Base-by-base conservation (phyloP, 2,888 invertebrate genomes). In the Saturnia pavonia region DNA sequence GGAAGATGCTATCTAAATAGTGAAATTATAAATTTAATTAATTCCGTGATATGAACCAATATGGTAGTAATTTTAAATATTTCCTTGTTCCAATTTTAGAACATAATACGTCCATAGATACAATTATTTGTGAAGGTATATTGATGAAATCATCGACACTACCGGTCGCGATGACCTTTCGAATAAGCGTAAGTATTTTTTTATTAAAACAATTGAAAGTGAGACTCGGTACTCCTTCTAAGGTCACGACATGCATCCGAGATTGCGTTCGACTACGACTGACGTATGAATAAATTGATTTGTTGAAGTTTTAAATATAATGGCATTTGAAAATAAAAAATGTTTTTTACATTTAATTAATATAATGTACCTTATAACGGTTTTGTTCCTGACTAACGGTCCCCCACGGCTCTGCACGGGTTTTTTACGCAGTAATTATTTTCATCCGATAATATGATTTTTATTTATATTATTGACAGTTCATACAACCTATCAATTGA, bases 181-280 rank as follows among this genome's bases (percentile, higher is more conserved):
- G 82, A 83, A 84, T 82, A 79, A 60, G 27, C 57, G 81, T 79
- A 84, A 79, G 79, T 81, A 79, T 79, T 77, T 77, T 85, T 86
- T 85, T 83, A 84, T 81, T 88, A 88, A 91, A 91, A 91, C 91
- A 91, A 91, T 91, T 89, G 91, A 90, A 90, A 91, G 91, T 86
- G 84, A 85, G 82, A 80, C 80, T 77, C 77, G 76, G 82, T 84
- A 83, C 82, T 82, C 79, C 75, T 73, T 73, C 72, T 87, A 86
- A 89, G 90, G 89, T 88, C 89, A 84, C 75, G 81, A 78, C 81
- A 77, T 76, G 77, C 77, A 72, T 70, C 68, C 57, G 57, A 60
- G 27, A 60, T 67, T 69, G 60, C 48, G 63, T 72, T 67, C 65
- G 70, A 74, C 69, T 71, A 51, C 71, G 71, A 74, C 75, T 72